Evolutionary conservation across 2,113 vertebrate genomes (phyloP).

Genomic region (Glaucidium brasilianum): DNA sequence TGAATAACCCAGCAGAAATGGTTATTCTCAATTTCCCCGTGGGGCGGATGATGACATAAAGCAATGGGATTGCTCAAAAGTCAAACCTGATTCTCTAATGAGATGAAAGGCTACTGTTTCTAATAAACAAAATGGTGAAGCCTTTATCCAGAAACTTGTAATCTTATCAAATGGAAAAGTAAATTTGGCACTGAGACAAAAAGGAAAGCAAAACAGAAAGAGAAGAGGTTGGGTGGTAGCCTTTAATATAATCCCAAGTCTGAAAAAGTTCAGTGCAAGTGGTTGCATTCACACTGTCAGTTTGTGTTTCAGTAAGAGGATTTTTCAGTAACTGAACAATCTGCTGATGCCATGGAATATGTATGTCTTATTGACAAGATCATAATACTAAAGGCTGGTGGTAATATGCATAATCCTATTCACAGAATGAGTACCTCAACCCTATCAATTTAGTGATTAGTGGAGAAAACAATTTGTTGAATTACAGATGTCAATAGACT

Average conservation of each 20-base stretch:
- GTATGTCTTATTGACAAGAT: not conserved
- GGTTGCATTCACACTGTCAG: not conserved
- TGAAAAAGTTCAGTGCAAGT: not conserved
- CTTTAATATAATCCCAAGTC: not conserved
- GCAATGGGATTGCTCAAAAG: not conserved
- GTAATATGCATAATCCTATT: not conserved
- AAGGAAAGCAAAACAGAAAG: not conserved
- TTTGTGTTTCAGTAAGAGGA: not conserved
- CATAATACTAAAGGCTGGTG: not conserved
- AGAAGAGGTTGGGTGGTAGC: not conserved
- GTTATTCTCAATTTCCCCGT: not conserved
- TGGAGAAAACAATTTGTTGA: slow-evolving; percentile 17
- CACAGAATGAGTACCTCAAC: not conserved
- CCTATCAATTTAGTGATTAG: slow-evolving; percentile 24
- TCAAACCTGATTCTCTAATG: not conserved
- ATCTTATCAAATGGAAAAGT: not conserved
- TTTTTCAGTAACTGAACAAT: slow-evolving; percentile 9
- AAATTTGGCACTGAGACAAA: not conserved
- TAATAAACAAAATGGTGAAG: not conserved
- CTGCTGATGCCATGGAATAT: not conserved
- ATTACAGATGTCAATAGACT: not conserved
- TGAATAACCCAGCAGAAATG: not conserved
- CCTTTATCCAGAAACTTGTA: not conserved
- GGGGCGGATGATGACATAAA: not conserved
- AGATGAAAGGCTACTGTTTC: not conserved